These are phyloP conservation scores for Dyspetes luteomarginatus DNA, from an alignment of 2,888 invertebrate genomes.

Conservation along the genomic window DNA sequence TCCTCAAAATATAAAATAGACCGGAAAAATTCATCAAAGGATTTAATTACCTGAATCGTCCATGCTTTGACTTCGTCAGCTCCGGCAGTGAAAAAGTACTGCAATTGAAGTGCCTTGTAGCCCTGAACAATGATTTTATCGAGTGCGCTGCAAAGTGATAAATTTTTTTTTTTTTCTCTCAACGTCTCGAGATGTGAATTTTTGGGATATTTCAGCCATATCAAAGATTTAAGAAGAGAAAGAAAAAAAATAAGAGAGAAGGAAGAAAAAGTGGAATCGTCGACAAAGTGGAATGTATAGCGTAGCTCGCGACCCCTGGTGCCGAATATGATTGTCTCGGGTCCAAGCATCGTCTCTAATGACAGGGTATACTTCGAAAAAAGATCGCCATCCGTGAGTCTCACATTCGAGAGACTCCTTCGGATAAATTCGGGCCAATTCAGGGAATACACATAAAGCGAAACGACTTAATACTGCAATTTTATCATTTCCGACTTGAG, in stretches of 20 bases:
- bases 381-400: constrained; percentile 69
- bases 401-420: constrained; percentile 59
- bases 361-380: constrained; percentile 78
- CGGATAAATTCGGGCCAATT: constrained; percentile 78
- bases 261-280: constrained; percentile 69
- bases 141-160: constrained; percentile 88
- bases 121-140: constrained; percentile 99
- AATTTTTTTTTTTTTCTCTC: not conserved
- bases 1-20: not conserved
- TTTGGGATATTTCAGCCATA: constrained; percentile 61
- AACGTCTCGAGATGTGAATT: constrained; percentile 56
- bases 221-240: too few relatives aligned
- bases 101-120: constrained; percentile 97
- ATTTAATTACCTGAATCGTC: constrained; percentile 94
- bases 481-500: constrained; percentile 81
- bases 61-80: constrained; percentile 99
- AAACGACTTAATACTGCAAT: constrained; percentile 83
- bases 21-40: not conserved
- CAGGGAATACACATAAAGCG: constrained; percentile 83
- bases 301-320: constrained; percentile 68
- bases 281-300: constrained; percentile 73
- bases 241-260: not conserved
- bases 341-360: constrained; percentile 81
- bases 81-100: constrained; percentile 99
- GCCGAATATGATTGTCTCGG: constrained; percentile 79